Evolutionary conservation across 2,797 vertebrate species (phyloP).

Genomic region (Pteropus rufus): DNA sequence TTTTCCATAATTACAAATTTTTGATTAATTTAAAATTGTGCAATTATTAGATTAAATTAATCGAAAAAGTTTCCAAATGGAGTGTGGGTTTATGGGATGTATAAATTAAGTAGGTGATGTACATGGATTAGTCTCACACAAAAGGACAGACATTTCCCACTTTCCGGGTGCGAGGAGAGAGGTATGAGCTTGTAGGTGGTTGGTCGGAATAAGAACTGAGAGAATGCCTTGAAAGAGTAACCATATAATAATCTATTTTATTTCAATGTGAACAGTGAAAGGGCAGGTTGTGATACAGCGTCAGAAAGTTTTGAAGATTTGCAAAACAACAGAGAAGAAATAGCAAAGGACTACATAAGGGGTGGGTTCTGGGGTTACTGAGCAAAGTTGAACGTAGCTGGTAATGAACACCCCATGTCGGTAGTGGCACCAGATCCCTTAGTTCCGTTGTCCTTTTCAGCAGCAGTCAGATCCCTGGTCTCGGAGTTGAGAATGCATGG

Average conservation of each 20-base stretch:
- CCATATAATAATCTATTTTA: not conserved
- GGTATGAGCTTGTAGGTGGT: not conserved
- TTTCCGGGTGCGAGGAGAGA: not conserved
- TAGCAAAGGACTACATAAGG: not conserved
- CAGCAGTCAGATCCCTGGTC: not conserved
- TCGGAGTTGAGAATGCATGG: not conserved
- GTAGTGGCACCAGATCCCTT: not conserved
- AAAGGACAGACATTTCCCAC: not conserved
- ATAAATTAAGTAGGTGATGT: not conserved
- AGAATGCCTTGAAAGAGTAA: not conserved
- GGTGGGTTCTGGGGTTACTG: not conserved
- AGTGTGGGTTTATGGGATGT: not conserved
- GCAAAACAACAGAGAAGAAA: not conserved
- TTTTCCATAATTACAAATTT: not conserved
- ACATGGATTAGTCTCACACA: not conserved
- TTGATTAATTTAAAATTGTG: not conserved
- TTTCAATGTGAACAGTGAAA: not conserved
- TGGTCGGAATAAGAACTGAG: not conserved
- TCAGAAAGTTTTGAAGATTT: not conserved
- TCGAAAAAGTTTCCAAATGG: not conserved
- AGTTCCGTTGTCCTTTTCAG: not conserved
- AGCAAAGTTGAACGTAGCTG: not conserved
- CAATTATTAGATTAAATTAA: not conserved
- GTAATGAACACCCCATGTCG: accelerated
- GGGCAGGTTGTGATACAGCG: not conserved